Evolutionary conservation across 2,888 invertebrate species (phyloP).

Genomic region (Drosophila eohydei): DNA sequence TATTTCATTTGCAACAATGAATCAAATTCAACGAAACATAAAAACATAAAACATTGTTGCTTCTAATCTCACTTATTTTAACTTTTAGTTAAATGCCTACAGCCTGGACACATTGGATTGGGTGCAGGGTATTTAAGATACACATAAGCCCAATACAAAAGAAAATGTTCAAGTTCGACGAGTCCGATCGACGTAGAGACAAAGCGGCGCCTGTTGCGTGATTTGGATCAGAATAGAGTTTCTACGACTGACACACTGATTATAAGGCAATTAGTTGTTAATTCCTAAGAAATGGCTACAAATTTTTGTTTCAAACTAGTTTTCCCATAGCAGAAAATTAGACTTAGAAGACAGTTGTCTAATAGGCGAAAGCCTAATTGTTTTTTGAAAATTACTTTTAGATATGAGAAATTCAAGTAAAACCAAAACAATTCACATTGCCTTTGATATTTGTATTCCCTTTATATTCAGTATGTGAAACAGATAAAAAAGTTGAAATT

Average conservation of each 20-base stretch:
- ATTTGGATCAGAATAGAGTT: slow-evolving; percentile 7
- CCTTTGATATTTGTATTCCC: no score
- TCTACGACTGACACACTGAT: background rate
- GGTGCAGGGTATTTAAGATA: background rate
- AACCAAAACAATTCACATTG: no score
- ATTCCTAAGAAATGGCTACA: background rate
- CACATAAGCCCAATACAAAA: slow-evolving; percentile 11
- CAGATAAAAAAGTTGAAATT: no score
- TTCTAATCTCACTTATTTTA: background rate
- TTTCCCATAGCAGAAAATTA: background rate
- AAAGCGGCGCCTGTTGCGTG: slow-evolving; percentile 13
- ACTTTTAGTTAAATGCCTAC: background rate
- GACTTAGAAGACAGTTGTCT: background rate
- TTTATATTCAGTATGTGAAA: no score
- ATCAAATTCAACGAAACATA: slow-evolving; percentile 2
- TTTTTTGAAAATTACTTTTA: background rate
- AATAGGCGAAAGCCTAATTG: no score
- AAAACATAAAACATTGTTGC: no score
- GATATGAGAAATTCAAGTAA: no score
- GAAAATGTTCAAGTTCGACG: slow-evolving; percentile 51
- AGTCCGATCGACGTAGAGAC: slow-evolving; percentile 34
- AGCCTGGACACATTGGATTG: background rate
- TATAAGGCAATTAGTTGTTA: background rate
- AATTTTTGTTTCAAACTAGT: background rate
- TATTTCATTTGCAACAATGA: slow-evolving; percentile 19